Conservation (phyloP, 2,113 vertebrate species). For the Istiophorus platypterus region DNA sequence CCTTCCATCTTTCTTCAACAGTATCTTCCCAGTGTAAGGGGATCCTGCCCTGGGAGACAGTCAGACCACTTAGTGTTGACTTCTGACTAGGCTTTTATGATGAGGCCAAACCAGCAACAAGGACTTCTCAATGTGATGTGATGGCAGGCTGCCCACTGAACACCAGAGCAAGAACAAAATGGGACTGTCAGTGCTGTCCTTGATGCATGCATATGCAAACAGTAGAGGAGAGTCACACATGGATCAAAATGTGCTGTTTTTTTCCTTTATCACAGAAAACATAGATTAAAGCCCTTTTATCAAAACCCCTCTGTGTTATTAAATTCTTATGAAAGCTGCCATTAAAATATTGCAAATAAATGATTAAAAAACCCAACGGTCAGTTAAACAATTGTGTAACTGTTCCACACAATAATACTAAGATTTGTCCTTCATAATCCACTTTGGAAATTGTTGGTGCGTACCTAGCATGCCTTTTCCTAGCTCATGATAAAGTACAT, state of each 20-base stretch:
- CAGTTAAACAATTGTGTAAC: background rate
- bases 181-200: constrained; percentile 48
- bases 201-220: constrained; percentile 33
- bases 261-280: background rate
- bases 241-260: background rate
- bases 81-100: constrained; percentile 62
- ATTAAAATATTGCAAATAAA: background rate
- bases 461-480: background rate
- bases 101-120: constrained; percentile 73
- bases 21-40: constrained; percentile 72
- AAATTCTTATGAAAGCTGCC: background rate
- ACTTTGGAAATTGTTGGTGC: constrained; percentile 17
- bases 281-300: background rate
- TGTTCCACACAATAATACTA: constrained; percentile 2
- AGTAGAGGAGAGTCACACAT: constrained; percentile 6
- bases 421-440: constrained; percentile 46
- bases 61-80: constrained; percentile 76
- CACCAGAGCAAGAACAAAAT: constrained; percentile 54
- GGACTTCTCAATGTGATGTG: constrained; percentile 67
- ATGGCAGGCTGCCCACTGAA: constrained; percentile 67
- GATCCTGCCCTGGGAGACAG: constrained; percentile 72
- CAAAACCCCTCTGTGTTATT: background rate
- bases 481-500: constrained; percentile 43
- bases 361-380: background rate
- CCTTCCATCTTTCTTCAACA: constrained; percentile 43